These are phyloP conservation scores for Stegana nigrithorax DNA, from an alignment of 2,888 invertebrate species.

Conservation along the genomic window DNA sequence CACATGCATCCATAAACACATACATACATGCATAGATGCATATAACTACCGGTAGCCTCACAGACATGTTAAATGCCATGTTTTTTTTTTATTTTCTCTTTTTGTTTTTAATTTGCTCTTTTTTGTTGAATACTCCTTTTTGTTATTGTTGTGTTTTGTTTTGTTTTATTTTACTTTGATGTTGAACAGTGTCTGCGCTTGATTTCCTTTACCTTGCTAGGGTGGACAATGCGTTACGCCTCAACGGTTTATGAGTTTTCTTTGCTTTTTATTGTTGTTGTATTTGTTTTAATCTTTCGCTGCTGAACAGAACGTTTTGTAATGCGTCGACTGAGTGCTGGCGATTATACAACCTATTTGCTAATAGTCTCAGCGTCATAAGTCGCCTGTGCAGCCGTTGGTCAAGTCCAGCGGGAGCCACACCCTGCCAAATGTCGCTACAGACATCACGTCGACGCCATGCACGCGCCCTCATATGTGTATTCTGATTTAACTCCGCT, in stretches of 20 bases:
- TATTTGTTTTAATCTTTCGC: not conserved
- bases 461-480: no score
- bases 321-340: not conserved
- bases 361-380: no score
- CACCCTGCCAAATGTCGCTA: no score
- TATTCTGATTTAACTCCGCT: no score
- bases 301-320: not conserved
- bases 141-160: conserved; percentile 4
- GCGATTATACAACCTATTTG: no score
- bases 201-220: not conserved
- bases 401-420: no score
- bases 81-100: conserved; percentile 4
- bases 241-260: conserved; percentile 35
- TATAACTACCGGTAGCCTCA: no score
- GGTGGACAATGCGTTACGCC: conserved; percentile 35
- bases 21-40: not conserved
- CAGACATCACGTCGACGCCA: no score
- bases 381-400: no score
- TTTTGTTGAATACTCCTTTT: conserved; percentile 4
- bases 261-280: no score
- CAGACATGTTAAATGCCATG: not conserved
- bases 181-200: not conserved
- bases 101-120: not conserved
- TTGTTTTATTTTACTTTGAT: not conserved
- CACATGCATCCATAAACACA: not conserved